Percentiles rank a stretch among this genome's conserved stretches.
Evolutionary conservation across 2,113 vertebrate species (phyloP).

Genomic region (cat (Felis catus)): DNA sequence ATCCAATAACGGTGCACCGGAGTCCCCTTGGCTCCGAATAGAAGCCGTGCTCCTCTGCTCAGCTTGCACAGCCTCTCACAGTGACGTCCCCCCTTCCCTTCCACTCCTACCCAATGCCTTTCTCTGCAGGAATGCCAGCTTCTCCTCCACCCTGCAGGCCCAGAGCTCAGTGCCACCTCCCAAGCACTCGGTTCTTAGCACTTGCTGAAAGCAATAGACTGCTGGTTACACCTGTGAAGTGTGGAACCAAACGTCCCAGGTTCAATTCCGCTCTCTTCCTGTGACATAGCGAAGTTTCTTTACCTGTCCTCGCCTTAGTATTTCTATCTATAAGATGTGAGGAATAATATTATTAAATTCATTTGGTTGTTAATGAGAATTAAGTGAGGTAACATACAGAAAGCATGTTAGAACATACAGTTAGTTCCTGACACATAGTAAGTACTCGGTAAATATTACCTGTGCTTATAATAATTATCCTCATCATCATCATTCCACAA

Average conservation of each 20-base stretch:
- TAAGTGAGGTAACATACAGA: not conserved
- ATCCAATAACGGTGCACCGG: rapidly evolving
- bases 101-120: not conserved
- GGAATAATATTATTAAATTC: not conserved
- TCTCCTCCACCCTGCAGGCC: not conserved
- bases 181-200: not conserved
- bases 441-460: not conserved
- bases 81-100: not conserved
- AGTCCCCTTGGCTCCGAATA: not conserved
- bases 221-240: not conserved
- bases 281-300: not conserved
- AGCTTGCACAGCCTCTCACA: not conserved
- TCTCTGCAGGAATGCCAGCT: not conserved
- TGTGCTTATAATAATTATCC: not conserved
- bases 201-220: not conserved
- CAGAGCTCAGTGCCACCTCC: not conserved
- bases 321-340: not conserved
- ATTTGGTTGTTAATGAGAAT: not conserved
- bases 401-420: not conserved
- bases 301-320: not conserved
- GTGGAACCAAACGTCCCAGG: not conserved
- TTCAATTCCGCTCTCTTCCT: not conserved
- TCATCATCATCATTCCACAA: not conserved
- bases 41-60: not conserved
- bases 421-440: not conserved